phyloP scores from a whole-genome alignment of 1,140 invertebrate genomes.

The Neodiprion virginianus region DNA sequence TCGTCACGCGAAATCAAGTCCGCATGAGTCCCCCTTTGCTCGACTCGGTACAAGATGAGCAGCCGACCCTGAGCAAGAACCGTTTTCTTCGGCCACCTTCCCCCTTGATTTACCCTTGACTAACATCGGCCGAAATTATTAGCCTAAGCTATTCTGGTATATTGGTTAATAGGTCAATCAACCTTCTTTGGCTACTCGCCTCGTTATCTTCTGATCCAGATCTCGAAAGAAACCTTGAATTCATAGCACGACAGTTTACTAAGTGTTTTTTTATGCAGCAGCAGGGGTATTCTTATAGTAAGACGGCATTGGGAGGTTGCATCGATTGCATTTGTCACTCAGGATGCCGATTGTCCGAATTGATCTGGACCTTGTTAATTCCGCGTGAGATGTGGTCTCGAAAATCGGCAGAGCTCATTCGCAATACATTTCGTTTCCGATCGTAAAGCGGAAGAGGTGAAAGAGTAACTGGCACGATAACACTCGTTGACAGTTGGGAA shows the following conservation, averaged over 20 bases:
- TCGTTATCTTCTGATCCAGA: constrained; percentile 1
- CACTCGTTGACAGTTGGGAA: no score
- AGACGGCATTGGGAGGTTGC: no score
- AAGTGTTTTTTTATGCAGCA: not conserved
- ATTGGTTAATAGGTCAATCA: constrained; percentile 25
- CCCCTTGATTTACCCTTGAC: not conserved
- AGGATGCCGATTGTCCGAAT: no score
- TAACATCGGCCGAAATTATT: constrained; percentile 6
- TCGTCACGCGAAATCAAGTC: constrained; percentile 36
- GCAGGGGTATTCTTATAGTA: not conserved
- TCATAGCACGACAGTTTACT: not conserved
- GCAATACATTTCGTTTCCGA: no score
- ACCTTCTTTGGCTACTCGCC: not conserved
- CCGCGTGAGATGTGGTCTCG: no score
- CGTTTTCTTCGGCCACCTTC: no score
- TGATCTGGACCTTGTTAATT: no score
- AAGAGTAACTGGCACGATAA: no score
- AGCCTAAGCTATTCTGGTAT: constrained; percentile 22
- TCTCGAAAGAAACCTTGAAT: not conserved
- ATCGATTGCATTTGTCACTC: no score
- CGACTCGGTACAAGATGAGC: not conserved
- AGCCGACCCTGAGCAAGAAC: not conserved
- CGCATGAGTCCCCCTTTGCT: constrained; percentile 10
- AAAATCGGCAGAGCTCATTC: no score
- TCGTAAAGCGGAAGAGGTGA: no score